Evolutionary conservation across 2,888 invertebrate genomes (phyloP), one percentile per base, ranked within the genome.

Genomic region (Aspidapion aeneum): DNA sequence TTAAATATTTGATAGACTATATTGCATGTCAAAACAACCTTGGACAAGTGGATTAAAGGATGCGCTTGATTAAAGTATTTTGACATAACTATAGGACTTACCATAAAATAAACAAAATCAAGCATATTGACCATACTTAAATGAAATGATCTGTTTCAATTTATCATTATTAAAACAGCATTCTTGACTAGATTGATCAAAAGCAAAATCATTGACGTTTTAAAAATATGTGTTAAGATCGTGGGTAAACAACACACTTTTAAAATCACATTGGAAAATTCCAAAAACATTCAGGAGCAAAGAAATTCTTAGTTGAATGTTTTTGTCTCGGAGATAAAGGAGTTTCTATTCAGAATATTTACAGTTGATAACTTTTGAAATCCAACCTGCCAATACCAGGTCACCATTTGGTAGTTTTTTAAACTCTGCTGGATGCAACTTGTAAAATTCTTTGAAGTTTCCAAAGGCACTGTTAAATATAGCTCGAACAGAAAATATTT

Each of bases 361-460:
- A 21, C 56, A 56, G 9, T 18, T 56, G 21, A 56, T 56, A 5
- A 19, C 19, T n/a, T 56, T 56, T n/a, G 19, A 20, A 3, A 56
- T 56, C 56, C 56, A 56, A 7, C 21, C 56, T 3, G n/a, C 18
- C 9, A 56, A 55, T 55, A 64, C 2, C 21, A 64, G 58, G 21
- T 62, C 64, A 12, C 64, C 64, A 62, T 62, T 60, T 12, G 54
- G 55, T 5, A 62, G 22, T 52, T 62, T 64, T n/a, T 22, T 56
- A 21, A 55, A 62, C 18, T 64, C 57, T 12, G 62, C 57, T 12
- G 51, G 21, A n/a, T 62, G 64, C 7, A 64, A 20, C 19, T 56
- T 60, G 54, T 64, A 60, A 49, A 64, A 64, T 19, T 62, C 54
- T 48, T 59, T 19, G 57, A 61, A 60, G 16, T 20, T 55, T 51